Percentiles rank a stretch among this genome's conserved stretches.
These are phyloP conservation scores for Calliopum simillimum DNA, from an alignment of 2,888 invertebrate species.

Conservation along the genomic window DNA sequence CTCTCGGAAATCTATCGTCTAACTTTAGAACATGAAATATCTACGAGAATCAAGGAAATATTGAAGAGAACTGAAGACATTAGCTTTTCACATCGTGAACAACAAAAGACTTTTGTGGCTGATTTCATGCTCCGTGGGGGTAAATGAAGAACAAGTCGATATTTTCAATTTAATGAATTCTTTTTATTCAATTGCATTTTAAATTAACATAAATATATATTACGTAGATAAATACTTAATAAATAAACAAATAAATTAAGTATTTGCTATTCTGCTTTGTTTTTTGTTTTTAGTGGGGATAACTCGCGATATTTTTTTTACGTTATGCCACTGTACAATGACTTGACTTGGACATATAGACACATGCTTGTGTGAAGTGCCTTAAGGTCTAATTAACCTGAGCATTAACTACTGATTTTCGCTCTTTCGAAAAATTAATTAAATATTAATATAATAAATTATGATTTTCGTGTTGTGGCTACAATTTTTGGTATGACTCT, in stretches of 20 bases:
- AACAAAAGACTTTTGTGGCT: no score
- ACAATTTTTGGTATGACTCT: conserved; percentile 29
- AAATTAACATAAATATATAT: conserved; percentile 31
- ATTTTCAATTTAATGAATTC: conserved; percentile 57
- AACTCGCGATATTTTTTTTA: conserved; percentile 6
- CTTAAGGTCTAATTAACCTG: conserved; percentile 12
- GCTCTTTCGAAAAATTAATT: conserved; percentile 1
- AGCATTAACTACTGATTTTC: not conserved
- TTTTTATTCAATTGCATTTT: conserved; percentile 61
- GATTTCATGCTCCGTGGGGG: no score
- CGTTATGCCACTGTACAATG: conserved; percentile 21
- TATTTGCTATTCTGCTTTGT: no score
- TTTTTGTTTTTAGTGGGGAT: conserved; percentile 29
- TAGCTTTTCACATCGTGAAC: no score
- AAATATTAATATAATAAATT: conserved; percentile 31
- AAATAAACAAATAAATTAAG: conserved; percentile 51
- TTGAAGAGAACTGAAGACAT: no score
- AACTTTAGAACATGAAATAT: no score
- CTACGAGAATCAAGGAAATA: no score
- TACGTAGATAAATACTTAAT: conserved; percentile 55
- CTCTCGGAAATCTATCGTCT: no score
- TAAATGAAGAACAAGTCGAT: no score
- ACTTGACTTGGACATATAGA: not conserved
- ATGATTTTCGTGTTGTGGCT: conserved; percentile 22
- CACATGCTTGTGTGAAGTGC: not conserved